phyloP scores from a whole-genome alignment of 92 coral and sea anemone species.

The Phenganax subtilis region DNA sequence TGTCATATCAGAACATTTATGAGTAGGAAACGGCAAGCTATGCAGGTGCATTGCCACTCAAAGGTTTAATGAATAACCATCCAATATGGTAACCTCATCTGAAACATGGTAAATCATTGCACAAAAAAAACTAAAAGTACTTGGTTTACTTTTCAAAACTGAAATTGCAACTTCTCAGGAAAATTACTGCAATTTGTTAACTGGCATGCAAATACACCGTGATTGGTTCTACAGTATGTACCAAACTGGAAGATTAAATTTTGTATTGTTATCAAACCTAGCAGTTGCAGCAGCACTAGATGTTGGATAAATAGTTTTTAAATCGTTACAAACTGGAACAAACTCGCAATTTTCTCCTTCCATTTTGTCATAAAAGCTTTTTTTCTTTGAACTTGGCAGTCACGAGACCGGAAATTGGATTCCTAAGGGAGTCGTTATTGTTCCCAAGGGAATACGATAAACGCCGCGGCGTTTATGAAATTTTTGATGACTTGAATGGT shows the following conservation, averaged over 20 bases:
- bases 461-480: too few species aligned
- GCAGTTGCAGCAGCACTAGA: slow-evolving; percentile 24
- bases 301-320: slow-evolving; percentile 22
- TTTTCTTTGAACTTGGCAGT: not conserved
- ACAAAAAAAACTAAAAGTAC: not conserved
- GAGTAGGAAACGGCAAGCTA: too few species aligned
- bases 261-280: not conserved
- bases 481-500: too few species aligned
- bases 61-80: too few species aligned
- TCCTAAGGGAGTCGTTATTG: too few species aligned
- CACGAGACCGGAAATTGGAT: slow-evolving; percentile 27
- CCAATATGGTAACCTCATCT: not conserved
- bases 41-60: too few species aligned
- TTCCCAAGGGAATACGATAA: too few species aligned
- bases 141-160: not conserved
- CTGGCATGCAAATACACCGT: too few species aligned
- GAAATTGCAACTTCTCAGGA: too few species aligned
- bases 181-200: too few species aligned
- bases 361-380: not conserved
- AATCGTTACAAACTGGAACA: slow-evolving; percentile 29
- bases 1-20: too few species aligned
- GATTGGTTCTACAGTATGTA: too few species aligned
- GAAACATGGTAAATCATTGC: not conserved
- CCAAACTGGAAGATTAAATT: not conserved
- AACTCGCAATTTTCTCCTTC: slow-evolving; percentile 16